Conservation (phyloP, 2,888 invertebrate genomes). For the Globia sparganii region DNA sequence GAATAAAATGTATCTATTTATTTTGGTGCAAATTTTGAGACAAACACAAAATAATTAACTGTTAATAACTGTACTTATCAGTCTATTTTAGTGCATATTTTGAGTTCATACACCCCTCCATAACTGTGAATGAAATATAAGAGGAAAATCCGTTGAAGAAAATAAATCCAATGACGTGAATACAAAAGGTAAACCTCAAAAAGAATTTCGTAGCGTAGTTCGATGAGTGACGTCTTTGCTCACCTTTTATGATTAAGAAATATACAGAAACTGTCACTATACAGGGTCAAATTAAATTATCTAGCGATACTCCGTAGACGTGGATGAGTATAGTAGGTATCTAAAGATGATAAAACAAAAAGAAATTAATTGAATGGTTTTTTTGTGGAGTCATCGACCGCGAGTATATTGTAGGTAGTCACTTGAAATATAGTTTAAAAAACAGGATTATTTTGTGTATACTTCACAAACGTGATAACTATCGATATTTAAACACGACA, state of each 20-base stretch:
- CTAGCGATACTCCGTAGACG: too few species aligned
- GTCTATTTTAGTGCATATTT: background rate
- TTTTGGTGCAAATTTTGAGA: background rate
- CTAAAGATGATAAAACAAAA: too few species aligned
- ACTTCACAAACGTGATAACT: too few species aligned
- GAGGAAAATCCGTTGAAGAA: constrained; percentile 8
- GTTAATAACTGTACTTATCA: background rate
- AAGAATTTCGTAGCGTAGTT: constrained; percentile 3
- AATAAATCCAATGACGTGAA: constrained; percentile 23
- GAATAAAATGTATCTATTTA: background rate
- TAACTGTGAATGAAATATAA: background rate
- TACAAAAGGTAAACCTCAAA: background rate
- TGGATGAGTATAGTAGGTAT: too few species aligned
- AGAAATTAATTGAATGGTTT: too few species aligned
- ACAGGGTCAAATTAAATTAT: too few species aligned
- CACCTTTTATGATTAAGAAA: background rate
- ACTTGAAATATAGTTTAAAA: too few species aligned
- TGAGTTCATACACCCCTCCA: background rate
- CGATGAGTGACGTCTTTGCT: constrained; percentile 20
- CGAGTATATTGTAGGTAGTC: too few species aligned
- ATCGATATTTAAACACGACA: too few species aligned
- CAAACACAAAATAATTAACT: background rate
- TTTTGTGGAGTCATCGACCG: too few species aligned
- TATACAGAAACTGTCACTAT: too few species aligned
- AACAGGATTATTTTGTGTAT: too few species aligned